Base-by-base conservation (phyloP, 1,140 invertebrate genomes). In the Diachasma alloeum region DNA sequence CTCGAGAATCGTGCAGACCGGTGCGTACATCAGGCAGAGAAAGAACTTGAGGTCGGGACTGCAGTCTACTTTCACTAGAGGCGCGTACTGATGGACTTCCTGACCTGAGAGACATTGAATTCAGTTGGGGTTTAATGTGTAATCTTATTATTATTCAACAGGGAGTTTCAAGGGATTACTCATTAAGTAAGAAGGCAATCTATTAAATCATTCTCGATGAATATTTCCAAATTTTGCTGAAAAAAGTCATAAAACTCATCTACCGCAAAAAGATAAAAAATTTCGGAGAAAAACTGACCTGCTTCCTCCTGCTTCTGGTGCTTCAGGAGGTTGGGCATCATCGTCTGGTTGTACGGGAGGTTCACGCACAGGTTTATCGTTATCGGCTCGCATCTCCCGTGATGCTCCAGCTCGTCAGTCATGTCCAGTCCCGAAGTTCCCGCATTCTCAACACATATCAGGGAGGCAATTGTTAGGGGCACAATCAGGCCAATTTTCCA, bases 281-380 rank as follows among this genome's bases (percentile, higher is more conserved):
- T 31, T 2, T 31, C 31, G 6, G 31, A 31, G 6, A 2, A 31
- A 4, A 13, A 42, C 39, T 42, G 1, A 42, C 95, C 97, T 19
- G 98, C 98, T 81, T 99, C 97, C 82, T 98, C 96, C 89, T 99
- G 97, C 81, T 95, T 97, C 70, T 94, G 93, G 83, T 99, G 98
- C 72, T 96, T 94, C 78, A 99, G 90, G 39, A 98, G 84, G 90
- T 99, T 99, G 4, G 97, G 98, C 94, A 98, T 97, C 74, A 98
- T 98, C 0, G 98, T 99, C 88, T 95, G 92, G 87, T 99, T 99
- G 88, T 99, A 99, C 39, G 92, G 93, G 72, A 99, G 95, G 83
- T 98, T 95, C 87, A 94, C 94, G 90, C 98, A 99, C 81, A 98
- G 92, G 11, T 95, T 95, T 75, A 99, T 97, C 4, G 94, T 97